Evolutionary conservation across 2,888 invertebrate species (phyloP).

Genomic region (Cataglyphis albicans): DNA sequence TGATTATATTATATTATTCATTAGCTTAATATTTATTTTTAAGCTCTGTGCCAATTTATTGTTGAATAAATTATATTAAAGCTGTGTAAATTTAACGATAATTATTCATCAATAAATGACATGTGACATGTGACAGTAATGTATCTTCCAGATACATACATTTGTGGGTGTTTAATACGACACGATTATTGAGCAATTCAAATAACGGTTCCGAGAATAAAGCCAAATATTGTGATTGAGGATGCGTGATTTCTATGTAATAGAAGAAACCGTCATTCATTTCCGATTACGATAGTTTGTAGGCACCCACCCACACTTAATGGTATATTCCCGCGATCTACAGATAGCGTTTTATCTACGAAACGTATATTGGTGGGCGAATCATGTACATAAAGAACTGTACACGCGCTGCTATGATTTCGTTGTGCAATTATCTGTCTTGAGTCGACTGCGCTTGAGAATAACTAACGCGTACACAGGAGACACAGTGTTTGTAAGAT

Average conservation of each 20-base stretch:
- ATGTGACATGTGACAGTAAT: neutral
- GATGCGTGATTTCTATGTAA: conserved; percentile 53
- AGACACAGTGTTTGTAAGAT: neutral
- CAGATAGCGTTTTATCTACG: conserved; percentile 79
- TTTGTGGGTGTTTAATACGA: neutral
- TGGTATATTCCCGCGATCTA: conserved; percentile 75
- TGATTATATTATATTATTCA: conserved; percentile 1
- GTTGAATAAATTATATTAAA: neutral
- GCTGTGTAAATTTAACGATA: neutral
- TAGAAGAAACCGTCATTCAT: conserved; percentile 65
- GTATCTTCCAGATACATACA: neutral
- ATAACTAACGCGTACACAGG: neutral
- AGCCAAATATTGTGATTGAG: conserved; percentile 1
- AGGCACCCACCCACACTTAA: conserved; percentile 79
- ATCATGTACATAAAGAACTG: conserved; percentile 81
- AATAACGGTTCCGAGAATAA: conserved; percentile 13
- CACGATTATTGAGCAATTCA: conserved; percentile 22
- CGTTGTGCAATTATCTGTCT: conserved; percentile 74
- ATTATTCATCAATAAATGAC: conserved; percentile 1
- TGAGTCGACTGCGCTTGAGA: conserved; percentile 21
- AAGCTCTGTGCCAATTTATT: neutral
- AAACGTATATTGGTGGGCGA: conserved; percentile 82
- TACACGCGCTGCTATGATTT: conserved; percentile 59
- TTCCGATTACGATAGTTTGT: conserved; percentile 62
- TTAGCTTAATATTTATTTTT: conserved; percentile 2